These are phyloP conservation scores for Pagetopsis macropterus DNA, from an alignment of 2,797 vertebrate genomes.

Conservation along the genomic window DNA sequence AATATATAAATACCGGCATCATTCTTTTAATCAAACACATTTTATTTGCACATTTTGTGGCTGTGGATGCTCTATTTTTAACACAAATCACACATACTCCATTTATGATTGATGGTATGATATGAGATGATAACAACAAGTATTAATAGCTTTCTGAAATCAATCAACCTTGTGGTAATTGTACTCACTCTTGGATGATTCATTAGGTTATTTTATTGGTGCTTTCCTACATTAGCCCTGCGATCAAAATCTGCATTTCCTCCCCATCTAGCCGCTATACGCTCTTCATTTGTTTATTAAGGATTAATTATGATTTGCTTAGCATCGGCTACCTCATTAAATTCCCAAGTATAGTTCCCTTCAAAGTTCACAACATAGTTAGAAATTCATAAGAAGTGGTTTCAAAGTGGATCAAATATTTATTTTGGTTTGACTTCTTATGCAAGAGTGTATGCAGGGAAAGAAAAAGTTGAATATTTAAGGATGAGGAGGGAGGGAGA, in stretches of 20 bases:
- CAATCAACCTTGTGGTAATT: constrained; percentile 28
- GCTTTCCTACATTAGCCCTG: constrained; percentile 21
- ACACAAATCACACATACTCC: background rate
- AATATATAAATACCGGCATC: background rate
- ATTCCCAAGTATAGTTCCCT: constrained; percentile 56
- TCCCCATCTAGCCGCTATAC: constrained; percentile 15
- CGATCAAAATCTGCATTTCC: constrained; percentile 35
- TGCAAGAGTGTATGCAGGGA: constrained; percentile 15
- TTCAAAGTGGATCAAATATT: constrained; percentile 64
- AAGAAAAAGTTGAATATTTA: constrained; percentile 29
- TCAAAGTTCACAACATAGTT: constrained; percentile 53
- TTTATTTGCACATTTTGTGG: constrained; percentile 1
- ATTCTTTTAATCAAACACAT: background rate
- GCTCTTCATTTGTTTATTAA: constrained; percentile 58
- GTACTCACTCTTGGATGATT: constrained; percentile 29
- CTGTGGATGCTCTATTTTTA: background rate
- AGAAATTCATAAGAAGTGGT: constrained; percentile 55
- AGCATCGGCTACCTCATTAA: constrained; percentile 59
- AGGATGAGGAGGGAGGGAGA: background rate
- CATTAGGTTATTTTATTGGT: constrained; percentile 30
- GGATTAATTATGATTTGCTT: constrained; percentile 68
- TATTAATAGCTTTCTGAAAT: constrained; percentile 28
- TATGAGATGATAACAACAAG: constrained; percentile 9
- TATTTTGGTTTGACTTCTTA: constrained; percentile 50
- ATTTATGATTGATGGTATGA: constrained; percentile 25